Evolutionary conservation across 2,888 invertebrate species (phyloP), one percentile per base, ranked within the genome.

Genomic region (Hyppa rectilinea): DNA sequence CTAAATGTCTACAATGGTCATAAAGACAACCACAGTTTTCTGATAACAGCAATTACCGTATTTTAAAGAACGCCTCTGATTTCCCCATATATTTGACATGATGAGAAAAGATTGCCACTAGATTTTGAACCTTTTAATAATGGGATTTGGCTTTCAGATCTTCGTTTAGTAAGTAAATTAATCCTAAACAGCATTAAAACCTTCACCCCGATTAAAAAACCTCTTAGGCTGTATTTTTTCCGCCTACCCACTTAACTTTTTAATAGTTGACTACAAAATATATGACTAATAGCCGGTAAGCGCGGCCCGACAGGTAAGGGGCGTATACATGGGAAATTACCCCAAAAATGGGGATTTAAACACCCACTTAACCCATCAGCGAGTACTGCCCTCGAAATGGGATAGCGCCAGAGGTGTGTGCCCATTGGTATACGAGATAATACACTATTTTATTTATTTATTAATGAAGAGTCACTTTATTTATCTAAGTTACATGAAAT

Each of bases 331-430:
- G 83, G 78, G 83, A 87, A 88, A 89, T 89, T 88, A 89, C 86
- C 88, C 86, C 83, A 70, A 88, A 84, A 88, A 89, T 89, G 88
- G 84, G 87, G 85, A 83, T 88, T 88, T 89, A 90, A 90, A 90
- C 90, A 89, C 87, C 89, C 90, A 90, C 88, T 90, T 89, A 89
- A 80, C 82, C 89, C 88, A 87, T 90, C 90, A 89, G 71, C 89
- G 87, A 86, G 85, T 87, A 83, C 85, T 87, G 85, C 85, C 82
- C 83, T 84, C 90, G 90, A 92, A 94, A 93, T 91, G 89, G 91
- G 90, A 91, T 88, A 85, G 85, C 82, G 81, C 81, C 81, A 64
- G 68, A 34, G n/a, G 31, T 76, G 23, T 31, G 91, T 90, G 80
- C 90, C 89, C 95, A 91, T 89, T 92, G 71, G 10, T 0, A 14